phyloP scores from a whole-genome alignment of 2,113 vertebrate genomes.

The Loxodonta africana region DNA sequence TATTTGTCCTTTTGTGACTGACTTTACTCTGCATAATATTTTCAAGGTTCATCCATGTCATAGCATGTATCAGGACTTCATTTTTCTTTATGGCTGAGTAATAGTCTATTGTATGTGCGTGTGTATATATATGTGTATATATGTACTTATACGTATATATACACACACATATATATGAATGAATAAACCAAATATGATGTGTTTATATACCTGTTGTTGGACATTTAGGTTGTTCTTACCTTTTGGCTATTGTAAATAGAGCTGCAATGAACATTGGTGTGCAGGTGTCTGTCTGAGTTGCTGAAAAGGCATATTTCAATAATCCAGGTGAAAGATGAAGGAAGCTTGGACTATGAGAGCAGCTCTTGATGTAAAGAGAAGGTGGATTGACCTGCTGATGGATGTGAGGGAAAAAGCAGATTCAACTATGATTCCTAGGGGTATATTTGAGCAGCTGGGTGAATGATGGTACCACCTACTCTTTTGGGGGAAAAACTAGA shows the following conservation, averaged over 20 bases:
- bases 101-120: background rate
- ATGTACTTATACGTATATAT: no score
- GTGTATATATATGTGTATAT: no score
- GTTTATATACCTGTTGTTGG: background rate
- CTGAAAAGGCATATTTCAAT: background rate
- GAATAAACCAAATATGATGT: background rate
- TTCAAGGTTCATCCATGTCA: background rate
- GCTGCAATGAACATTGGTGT: background rate
- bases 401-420: background rate
- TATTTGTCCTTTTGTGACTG: background rate
- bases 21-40: background rate
- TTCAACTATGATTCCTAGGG: background rate
- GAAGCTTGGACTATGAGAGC: background rate
- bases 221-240: background rate
- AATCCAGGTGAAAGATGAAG: background rate
- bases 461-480: background rate
- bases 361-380: background rate
- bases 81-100: background rate
- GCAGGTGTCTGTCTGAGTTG: background rate
- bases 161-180: no score
- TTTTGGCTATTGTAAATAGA: background rate
- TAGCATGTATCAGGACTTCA: background rate
- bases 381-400: background rate
- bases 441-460: background rate
- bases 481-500: background rate